Evolutionary conservation across 2,797 vertebrate species (phyloP).

Genomic region (Streptopelia turtur): DNA sequence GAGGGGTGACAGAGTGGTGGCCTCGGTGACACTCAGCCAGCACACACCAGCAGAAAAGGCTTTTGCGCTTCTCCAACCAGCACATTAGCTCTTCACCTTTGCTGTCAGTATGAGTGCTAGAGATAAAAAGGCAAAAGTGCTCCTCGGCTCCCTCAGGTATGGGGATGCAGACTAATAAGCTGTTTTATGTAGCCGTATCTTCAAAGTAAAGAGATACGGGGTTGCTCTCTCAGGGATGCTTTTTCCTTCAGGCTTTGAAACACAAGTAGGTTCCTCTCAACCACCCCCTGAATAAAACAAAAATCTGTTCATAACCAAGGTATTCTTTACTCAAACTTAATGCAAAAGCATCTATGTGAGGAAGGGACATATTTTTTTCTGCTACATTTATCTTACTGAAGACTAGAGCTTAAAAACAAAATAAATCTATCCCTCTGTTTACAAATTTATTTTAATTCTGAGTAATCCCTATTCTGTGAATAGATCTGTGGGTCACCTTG

Average conservation of each 20-base stretch:
- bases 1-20: background rate
- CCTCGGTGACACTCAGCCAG: background rate
- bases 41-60: background rate
- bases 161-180: slow-evolving; percentile 13
- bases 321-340: background rate
- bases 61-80: background rate
- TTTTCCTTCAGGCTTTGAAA: slow-evolving; percentile 28
- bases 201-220: slow-evolving; percentile 8
- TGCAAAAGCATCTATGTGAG: background rate
- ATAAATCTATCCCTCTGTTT: background rate
- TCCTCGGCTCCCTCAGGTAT: slow-evolving; percentile 7
- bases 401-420: background rate
- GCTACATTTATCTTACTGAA: background rate
- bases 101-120: background rate
- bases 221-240: background rate
- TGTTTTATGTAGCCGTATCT: background rate
- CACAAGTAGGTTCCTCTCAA: background rate
- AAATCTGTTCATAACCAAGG: background rate
- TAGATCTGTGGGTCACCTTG: background rate
- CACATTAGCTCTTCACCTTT: slow-evolving; percentile 30
- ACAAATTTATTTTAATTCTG: background rate
- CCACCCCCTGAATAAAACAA: background rate
- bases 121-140: background rate
- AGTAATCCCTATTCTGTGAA: background rate
- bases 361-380: background rate